Conservation (phyloP, 2,113 vertebrate genomes). For the Rhipidura dahli region DNA sequence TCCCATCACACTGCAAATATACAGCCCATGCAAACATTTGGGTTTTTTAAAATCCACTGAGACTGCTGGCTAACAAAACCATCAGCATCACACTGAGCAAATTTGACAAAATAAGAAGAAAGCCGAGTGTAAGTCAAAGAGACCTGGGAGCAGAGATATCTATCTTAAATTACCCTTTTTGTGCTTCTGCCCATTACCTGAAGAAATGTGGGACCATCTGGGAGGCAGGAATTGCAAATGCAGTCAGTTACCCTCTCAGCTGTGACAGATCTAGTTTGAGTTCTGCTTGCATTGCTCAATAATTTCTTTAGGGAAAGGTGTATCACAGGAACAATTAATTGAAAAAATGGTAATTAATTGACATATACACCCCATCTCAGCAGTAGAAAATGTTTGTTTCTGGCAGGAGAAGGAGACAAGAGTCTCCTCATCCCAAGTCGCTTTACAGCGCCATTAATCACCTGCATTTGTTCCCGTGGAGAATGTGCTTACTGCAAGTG, state of each 20-base stretch:
- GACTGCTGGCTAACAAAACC: background rate
- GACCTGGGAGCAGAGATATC: background rate
- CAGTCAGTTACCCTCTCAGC: background rate
- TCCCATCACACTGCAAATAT: background rate
- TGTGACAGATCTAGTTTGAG: conserved; percentile 17
- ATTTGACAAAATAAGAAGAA: conserved; percentile 8
- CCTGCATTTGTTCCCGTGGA: background rate
- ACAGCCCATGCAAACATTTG: background rate
- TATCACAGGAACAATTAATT: background rate
- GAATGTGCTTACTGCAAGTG: background rate
- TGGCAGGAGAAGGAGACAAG: background rate
- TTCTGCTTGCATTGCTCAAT: background rate
- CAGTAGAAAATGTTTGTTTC: background rate
- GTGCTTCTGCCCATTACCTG: background rate
- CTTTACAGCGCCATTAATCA: conserved; percentile 32
- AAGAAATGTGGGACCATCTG: background rate
- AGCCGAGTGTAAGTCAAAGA: background rate
- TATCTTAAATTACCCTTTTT: background rate
- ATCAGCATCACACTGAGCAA: background rate
- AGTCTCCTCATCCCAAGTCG: background rate
- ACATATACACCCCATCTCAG: background rate
- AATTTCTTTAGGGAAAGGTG: conserved; percentile 20
- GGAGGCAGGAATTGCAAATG: background rate
- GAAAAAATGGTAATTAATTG: conserved; percentile 52
- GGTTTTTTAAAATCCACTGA: background rate